Evolutionary conservation across 2,113 vertebrate species (phyloP).

Genomic region (Madoqua kirkii): DNA sequence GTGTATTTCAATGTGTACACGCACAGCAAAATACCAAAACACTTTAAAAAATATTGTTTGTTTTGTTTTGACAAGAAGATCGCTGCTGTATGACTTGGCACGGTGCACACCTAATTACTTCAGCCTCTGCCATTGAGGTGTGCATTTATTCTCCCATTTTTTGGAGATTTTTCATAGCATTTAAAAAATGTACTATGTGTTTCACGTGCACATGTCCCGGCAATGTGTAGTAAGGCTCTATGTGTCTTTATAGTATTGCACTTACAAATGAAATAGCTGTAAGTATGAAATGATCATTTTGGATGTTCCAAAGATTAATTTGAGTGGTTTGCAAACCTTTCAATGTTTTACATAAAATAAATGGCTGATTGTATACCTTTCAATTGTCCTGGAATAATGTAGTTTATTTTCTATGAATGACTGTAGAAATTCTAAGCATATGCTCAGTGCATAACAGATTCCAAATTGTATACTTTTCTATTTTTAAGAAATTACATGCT

Average conservation of each 20-base stretch:
- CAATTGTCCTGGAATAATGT: not conserved
- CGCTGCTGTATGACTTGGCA: not conserved
- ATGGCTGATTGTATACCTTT: not conserved
- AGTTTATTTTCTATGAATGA: not conserved
- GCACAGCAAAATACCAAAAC: not conserved
- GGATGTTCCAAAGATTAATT: not conserved
- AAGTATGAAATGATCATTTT: not conserved
- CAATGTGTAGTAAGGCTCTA: not conserved
- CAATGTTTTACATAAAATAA: not conserved
- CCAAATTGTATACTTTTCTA: not conserved
- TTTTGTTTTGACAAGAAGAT: not conserved
- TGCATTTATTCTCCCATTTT: not conserved
- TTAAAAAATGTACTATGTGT: not conserved
- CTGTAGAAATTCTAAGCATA: not conserved
- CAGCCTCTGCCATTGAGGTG: not conserved
- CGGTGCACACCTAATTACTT: not conserved
- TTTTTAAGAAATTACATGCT: conserved; percentile 46
- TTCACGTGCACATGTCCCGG: not conserved
- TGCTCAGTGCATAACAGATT: not conserved
- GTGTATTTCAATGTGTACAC: accelerated
- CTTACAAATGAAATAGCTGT: not conserved
- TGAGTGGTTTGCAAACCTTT: not conserved
- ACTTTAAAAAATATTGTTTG: not conserved
- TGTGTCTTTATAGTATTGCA: not conserved
- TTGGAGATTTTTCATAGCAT: not conserved